Percentiles rank a stretch among this genome's conserved stretches.
Evolutionary conservation across 2,888 invertebrate species (phyloP).

Genomic region (Polylopha cassiicola): DNA sequence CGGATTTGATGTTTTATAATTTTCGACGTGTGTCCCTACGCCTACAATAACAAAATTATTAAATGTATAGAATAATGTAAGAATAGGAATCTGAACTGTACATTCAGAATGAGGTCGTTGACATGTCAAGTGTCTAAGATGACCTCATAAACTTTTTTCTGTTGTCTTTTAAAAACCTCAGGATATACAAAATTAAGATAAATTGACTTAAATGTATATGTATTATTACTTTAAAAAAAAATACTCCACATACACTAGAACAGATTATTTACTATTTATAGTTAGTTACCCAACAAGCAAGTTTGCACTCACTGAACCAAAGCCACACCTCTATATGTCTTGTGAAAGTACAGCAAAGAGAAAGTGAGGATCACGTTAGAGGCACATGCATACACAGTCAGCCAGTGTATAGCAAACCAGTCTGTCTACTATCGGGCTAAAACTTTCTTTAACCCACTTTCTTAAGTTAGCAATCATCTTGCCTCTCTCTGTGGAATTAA

Average conservation of each 20-base stretch:
- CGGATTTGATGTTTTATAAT: too few relatives aligned
- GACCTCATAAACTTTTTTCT: constrained; percentile 18
- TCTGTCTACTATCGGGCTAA: constrained; percentile 59
- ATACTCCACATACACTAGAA: background rate
- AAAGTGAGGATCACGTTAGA: constrained; percentile 70
- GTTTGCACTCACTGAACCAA: constrained; percentile 61
- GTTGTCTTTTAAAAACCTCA: too few relatives aligned
- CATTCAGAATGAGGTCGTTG: constrained; percentile 35
- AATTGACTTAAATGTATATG: background rate
- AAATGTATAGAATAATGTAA: too few relatives aligned
- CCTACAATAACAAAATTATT: too few relatives aligned
- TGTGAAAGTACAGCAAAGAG: constrained; percentile 75
- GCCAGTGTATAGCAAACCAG: constrained; percentile 60
- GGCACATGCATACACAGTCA: constrained; percentile 45
- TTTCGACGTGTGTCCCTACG: too few relatives aligned
- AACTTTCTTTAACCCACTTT: constrained; percentile 79
- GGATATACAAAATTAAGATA: background rate
- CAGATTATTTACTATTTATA: constrained; percentile 7
- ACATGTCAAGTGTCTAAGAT: constrained; percentile 28
- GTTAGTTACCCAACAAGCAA: constrained; percentile 40
- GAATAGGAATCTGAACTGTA: too few relatives aligned
- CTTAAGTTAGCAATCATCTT: constrained; percentile 49
- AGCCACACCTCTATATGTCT: constrained; percentile 57
- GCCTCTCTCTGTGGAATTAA: constrained; percentile 59
- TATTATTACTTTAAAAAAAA: too few relatives aligned